A percentile compares a stretch with the other conserved stretches of the same genome.
Evolutionary conservation across 2,888 invertebrate genomes (phyloP).

Genomic region (Melinaea menophilus): DNA sequence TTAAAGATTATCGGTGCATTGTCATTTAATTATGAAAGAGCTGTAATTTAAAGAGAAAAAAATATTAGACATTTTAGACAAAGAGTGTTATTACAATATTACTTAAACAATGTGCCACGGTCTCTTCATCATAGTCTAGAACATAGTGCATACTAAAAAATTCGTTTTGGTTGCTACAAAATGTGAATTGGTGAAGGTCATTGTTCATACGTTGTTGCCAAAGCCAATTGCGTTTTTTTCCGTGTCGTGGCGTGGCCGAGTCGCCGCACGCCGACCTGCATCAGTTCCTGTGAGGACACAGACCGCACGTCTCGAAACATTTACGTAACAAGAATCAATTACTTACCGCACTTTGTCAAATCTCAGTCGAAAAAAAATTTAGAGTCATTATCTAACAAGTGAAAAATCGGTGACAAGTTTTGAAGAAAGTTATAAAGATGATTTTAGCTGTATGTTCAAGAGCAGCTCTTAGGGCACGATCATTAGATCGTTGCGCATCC

Average conservation of each 20-base stretch:
- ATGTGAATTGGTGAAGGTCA: constrained; percentile 61
- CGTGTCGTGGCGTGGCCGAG: constrained; percentile 33
- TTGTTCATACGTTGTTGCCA: constrained; percentile 28
- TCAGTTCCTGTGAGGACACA: constrained; percentile 21
- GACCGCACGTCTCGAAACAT: constrained; percentile 33
- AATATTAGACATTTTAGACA: too few relatives aligned
- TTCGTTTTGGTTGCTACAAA: constrained; percentile 62
- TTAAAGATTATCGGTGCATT: background rate
- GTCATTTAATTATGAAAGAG: background rate
- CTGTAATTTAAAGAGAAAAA: background rate
- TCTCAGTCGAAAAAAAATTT: constrained; percentile 1
- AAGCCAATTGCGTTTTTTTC: constrained; percentile 40
- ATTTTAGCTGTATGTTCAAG: constrained; percentile 42
- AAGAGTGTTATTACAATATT: constrained; percentile 1
- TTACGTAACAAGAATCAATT: constrained; percentile 44
- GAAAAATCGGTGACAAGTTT: background rate
- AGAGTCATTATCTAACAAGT: background rate
- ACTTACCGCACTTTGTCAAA: constrained; percentile 11
- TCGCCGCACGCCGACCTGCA: constrained; percentile 6
- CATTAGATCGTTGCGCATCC: constrained; percentile 64
- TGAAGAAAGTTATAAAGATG: constrained; percentile 26
- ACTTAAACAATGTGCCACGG: background rate
- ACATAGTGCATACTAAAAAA: constrained; percentile 7
- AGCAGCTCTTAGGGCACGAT: constrained; percentile 80
- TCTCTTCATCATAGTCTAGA: constrained; percentile 2